Base-by-base conservation (phyloP, 2,113 vertebrate species). In the Alethe diademata region DNA sequence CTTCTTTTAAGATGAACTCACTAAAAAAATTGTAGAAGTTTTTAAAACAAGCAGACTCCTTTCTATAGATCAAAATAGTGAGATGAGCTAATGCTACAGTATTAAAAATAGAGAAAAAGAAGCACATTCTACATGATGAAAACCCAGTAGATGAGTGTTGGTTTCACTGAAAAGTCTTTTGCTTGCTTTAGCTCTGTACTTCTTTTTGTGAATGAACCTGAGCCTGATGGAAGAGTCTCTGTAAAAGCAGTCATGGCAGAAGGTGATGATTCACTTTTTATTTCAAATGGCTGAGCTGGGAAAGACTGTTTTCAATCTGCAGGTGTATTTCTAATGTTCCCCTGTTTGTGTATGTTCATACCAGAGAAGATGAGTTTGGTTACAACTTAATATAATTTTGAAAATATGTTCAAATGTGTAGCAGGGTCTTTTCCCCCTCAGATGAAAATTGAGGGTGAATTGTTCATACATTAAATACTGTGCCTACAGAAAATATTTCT, bases 401-500 rank as follows among this genome's bases (percentile, higher is more conserved):
- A 10, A 80, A 93, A 42, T 35, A 50, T 14, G 9, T 81, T 91
- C 24, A 58, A 84, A 74, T 78, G 7, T n/a, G 4, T 86, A 78
- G 38, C 6, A 36, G 8, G 3, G 2, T 0, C 1, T 42, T 36
- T 12, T 1, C 1, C 4, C 4, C 5, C 13, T 6, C 29, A 45
- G 25, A 14, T 56, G 28, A 71, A 84, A 81, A 71, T 5, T 47
- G 43, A 71, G 13, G 4, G 40, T 71, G 29, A 61, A 66, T 48
- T 54, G 16, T 76, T 84, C 24, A 11, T 78, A 62, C 3, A 13
- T 58, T 78, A 84, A 86, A 40, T 73, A 42, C 14, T 1, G 1
- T 45, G 10, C 76, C 67, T 70, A 50, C 7, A 43, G 28, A 28
- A 66, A 33, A 20, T 18, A 19, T 62, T 53, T 45, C 20, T 91